Evolutionary conservation across 2,113 vertebrate genomes (phyloP).

Genomic region (Mohoua ochrocephala): DNA sequence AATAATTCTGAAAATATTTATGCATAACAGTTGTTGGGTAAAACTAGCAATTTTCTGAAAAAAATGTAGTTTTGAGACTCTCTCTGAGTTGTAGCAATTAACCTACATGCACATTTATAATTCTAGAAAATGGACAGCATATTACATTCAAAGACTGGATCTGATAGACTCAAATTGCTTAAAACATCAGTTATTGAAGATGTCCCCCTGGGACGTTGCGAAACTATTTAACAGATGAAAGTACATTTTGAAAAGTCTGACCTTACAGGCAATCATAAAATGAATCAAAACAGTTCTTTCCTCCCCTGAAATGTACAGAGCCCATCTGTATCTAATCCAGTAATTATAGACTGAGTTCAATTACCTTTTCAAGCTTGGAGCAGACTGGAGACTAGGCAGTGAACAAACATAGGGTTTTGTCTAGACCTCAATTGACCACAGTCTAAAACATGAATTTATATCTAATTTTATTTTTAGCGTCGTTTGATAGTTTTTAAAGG

Average conservation of each 20-base stretch:
- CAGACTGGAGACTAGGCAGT: slow-evolving; percentile 83
- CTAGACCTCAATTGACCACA: slow-evolving; percentile 87
- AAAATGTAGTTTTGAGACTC: slow-evolving; percentile 69
- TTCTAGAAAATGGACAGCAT: slow-evolving; percentile 77
- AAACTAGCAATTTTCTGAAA: slow-evolving; percentile 20
- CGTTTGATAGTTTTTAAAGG: slow-evolving; percentile 68
- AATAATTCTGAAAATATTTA: slow-evolving; percentile 2
- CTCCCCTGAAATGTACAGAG: slow-evolving; percentile 78
- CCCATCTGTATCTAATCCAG: slow-evolving; percentile 90
- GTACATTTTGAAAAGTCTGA: slow-evolving; percentile 86
- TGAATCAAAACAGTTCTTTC: slow-evolving; percentile 83
- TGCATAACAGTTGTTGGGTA: background rate
- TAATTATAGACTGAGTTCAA: slow-evolving; percentile 86
- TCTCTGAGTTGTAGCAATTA: slow-evolving; percentile 78
- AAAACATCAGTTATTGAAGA: slow-evolving; percentile 87
- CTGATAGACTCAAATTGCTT: slow-evolving; percentile 84
- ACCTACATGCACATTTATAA: slow-evolving; percentile 81
- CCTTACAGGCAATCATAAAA: slow-evolving; percentile 88
- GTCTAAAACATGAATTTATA: slow-evolving; percentile 84
- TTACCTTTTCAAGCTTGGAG: slow-evolving; percentile 86
- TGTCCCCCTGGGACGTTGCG: slow-evolving; percentile 78
- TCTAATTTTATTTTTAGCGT: slow-evolving; percentile 76
- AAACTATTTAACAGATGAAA: slow-evolving; percentile 89
- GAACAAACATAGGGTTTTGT: slow-evolving; percentile 82
- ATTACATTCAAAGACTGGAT: slow-evolving; percentile 81